phyloP scores from a whole-genome alignment of 1,140 invertebrate genomes.

The Drosophila watanabei region DNA sequence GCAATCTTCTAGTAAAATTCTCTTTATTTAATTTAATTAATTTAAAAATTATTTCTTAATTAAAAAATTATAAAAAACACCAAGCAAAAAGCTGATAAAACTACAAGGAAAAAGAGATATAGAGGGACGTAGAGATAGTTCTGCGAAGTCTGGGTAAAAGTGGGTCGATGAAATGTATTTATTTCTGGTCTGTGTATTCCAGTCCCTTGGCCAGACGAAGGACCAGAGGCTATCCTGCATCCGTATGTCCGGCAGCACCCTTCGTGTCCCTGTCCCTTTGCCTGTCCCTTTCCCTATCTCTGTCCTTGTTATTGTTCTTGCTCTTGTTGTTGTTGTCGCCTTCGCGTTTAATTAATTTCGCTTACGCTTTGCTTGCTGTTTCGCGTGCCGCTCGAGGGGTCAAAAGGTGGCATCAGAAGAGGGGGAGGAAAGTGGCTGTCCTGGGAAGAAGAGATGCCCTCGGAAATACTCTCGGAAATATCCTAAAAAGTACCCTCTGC shows the following conservation, averaged over 20 bases:
- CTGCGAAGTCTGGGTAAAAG: slow-evolving; percentile 2
- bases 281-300: neutral
- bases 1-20: neutral
- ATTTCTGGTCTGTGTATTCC: slow-evolving; percentile 20
- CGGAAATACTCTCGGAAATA: neutral
- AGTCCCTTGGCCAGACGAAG: slow-evolving; percentile 9
- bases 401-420: neutral
- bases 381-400: slow-evolving; percentile 27
- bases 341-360: slow-evolving; percentile 75
- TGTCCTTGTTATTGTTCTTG: slow-evolving; percentile 14
- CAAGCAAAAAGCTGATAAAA: neutral
- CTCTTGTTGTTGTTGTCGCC: slow-evolving; percentile 28
- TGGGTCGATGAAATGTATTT: slow-evolving; percentile 47
- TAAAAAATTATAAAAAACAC: neutral
- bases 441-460: no score
- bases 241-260: slow-evolving; percentile 4
- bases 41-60: neutral
- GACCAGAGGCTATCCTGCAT: neutral
- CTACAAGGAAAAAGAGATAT: neutral
- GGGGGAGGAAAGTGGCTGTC: neutral
- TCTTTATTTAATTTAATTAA: neutral
- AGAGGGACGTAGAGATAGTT: neutral
- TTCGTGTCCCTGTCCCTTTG: neutral
- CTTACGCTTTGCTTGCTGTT: slow-evolving; percentile 42
- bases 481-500: neutral